phyloP scores from a whole-genome alignment of 2,797 vertebrate genomes.

The Chaetophractus vellerosus region DNA sequence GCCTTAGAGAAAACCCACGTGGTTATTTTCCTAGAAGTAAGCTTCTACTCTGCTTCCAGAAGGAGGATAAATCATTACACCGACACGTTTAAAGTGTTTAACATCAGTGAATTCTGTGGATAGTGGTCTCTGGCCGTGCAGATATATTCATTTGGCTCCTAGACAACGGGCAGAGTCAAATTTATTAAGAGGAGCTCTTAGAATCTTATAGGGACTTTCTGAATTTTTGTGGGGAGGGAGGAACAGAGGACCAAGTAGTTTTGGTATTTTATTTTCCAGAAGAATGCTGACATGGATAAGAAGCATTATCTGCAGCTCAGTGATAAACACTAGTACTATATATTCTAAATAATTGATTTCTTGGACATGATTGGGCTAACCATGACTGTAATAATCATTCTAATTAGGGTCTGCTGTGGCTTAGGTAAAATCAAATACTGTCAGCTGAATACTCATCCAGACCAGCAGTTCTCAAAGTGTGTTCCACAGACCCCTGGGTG shows the following conservation, averaged over 20 bases:
- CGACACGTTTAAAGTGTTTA: background rate
- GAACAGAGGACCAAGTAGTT: background rate
- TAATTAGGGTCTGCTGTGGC: background rate
- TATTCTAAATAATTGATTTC: background rate
- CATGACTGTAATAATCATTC: background rate
- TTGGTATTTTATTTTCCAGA: slow-evolving; percentile 51
- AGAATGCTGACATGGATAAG: background rate
- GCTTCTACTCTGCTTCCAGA: background rate
- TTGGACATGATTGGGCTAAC: background rate
- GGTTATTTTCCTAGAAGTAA: slow-evolving; percentile 27
- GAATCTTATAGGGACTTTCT: background rate
- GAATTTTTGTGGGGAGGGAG: background rate
- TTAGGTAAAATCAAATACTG: background rate
- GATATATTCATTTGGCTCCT: slow-evolving; percentile 22
- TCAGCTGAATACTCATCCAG: background rate
- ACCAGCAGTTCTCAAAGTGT: background rate
- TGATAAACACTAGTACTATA: slow-evolving; percentile 10
- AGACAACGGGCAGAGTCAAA: background rate
- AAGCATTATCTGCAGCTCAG: slow-evolving; percentile 30
- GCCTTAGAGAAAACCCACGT: background rate
- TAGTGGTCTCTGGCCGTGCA: background rate
- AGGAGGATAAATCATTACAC: background rate
- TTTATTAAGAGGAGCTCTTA: background rate
- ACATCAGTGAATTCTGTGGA: background rate
- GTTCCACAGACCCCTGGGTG: background rate